Evolutionary conservation across 2,888 invertebrate genomes (phyloP), one percentile per base, ranked within the genome.

Genomic region (Dryadula phaetusa): DNA sequence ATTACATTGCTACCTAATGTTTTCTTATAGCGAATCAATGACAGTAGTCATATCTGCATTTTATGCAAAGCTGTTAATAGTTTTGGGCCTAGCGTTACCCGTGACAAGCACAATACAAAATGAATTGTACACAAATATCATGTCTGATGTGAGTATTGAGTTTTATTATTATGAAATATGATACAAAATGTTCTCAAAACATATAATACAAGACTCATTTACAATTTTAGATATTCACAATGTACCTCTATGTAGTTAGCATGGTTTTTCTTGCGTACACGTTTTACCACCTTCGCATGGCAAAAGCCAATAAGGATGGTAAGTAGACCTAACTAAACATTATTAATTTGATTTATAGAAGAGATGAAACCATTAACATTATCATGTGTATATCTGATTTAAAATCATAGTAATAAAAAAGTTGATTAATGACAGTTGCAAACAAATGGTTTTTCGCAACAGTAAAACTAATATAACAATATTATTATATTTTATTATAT

Each of bases 251-350:
- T 82, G 86, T 95, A 69, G 94, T 94, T 60, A 95, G 95, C 77
- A 96, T 96, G 93, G 75, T 94, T 14, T 96, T 96, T 81, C 92
- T 96, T 66, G 92, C 94, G 62, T 95, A 95, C 82, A 95, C 95
- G 75, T 96, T 96, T 82, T 93, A 93, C 73, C 93, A 94, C 71
- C 91, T 94, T 68, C 86, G 90, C 49, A 83, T 87, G 71, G 86
- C 88, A 28, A 92, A 85, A 76, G 81, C 80, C 67, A 79, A 82
- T 65, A 84, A 82, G 75, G 82, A 87, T 69, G 85, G 92, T 92
- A 75, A 82, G 85, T 74, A 61, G 10, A 54, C 5, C 47, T 54
- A 53, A 28, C 4, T 40, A 16, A 10, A 28, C 5, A 28, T 3
- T 28, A 20, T 0, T 47, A 32, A 32, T 18, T 16, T n/a, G n/a